phyloP scores from a whole-genome alignment of 2,797 vertebrate species.

The Thamnophis elegans region DNA sequence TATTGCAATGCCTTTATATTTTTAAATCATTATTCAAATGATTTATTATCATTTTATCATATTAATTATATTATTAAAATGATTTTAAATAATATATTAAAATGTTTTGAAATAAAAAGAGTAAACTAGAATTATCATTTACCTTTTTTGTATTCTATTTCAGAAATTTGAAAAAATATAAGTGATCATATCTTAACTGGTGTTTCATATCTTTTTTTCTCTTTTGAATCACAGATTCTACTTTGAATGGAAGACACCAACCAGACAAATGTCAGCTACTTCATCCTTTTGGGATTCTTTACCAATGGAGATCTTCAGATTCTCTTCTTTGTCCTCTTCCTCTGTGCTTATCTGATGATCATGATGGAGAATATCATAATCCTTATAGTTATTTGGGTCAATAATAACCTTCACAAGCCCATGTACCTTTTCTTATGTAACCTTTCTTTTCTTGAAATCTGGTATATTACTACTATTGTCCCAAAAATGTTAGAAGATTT shows the following conservation, averaged over 20 bases:
- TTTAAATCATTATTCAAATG: not conserved
- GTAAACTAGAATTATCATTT: not conserved
- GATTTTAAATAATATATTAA: too few species aligned
- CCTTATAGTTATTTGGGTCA: constrained; percentile 51
- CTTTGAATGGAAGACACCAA: constrained; percentile 55
- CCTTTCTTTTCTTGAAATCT: constrained; percentile 71
- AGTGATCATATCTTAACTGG: not conserved
- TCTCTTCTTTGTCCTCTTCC: constrained; percentile 64
- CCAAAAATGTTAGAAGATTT: constrained; percentile 67
- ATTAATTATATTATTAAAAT: too few species aligned
- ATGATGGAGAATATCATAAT: constrained; percentile 67
- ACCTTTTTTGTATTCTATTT: not conserved
- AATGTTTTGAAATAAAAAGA: not conserved
- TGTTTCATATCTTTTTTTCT: not conserved
- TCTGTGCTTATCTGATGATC: constrained; percentile 64
- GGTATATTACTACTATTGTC: constrained; percentile 68
- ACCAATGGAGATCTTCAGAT: constrained; percentile 50
- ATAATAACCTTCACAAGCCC: constrained; percentile 62
- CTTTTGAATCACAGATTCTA: not conserved
- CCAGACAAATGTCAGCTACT: constrained; percentile 56
- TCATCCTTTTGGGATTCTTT: constrained; percentile 70
- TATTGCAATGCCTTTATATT: not conserved
- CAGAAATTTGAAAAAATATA: not conserved
- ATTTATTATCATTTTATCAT: too few species aligned
- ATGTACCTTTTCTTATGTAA: constrained; percentile 72